A percentile compares a stretch with the other conserved stretches of the same genome.
Conservation (phyloP, 2,797 vertebrate species). For the Chaetophractus vellerosus region DNA sequence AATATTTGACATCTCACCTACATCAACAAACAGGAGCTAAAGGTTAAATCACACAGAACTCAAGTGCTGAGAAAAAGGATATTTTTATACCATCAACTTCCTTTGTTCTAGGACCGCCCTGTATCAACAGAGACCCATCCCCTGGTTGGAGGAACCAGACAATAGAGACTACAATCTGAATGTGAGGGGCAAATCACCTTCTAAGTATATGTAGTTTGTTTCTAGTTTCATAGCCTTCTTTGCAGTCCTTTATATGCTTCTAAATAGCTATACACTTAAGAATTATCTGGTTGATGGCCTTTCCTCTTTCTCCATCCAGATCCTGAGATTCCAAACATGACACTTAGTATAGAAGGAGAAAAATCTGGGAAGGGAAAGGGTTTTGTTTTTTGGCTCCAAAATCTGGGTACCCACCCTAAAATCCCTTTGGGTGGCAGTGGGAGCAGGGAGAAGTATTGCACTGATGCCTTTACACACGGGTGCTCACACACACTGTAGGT, state of each 20-base stretch:
- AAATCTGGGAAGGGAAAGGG: neutral
- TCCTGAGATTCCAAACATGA: neutral
- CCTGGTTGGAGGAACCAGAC: slow-evolving; percentile 62
- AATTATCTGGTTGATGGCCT: neutral
- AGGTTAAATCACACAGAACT: slow-evolving; percentile 90
- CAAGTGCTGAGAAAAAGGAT: slow-evolving; percentile 87
- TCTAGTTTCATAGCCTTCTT: neutral
- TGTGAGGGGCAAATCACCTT: neutral
- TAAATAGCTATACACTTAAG: neutral
- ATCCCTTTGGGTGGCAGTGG: neutral
- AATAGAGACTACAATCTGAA: slow-evolving; percentile 35
- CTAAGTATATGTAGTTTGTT: slow-evolving; percentile 10
- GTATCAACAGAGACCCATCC: slow-evolving; percentile 67
- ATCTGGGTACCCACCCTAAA: neutral
- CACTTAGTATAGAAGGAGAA: neutral
- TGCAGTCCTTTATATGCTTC: neutral
- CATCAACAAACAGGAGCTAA: slow-evolving; percentile 89
- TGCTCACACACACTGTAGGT: neutral
- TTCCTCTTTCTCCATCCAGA: neutral
- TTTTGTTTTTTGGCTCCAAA: neutral
- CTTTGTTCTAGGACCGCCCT: slow-evolving; percentile 76
- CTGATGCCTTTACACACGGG: neutral
- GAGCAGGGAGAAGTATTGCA: neutral
- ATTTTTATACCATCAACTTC: slow-evolving; percentile 89
- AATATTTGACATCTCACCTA: slow-evolving; percentile 91